Conservation (phyloP, 1,140 invertebrate genomes). For the Antheraea pernyi region DNA sequence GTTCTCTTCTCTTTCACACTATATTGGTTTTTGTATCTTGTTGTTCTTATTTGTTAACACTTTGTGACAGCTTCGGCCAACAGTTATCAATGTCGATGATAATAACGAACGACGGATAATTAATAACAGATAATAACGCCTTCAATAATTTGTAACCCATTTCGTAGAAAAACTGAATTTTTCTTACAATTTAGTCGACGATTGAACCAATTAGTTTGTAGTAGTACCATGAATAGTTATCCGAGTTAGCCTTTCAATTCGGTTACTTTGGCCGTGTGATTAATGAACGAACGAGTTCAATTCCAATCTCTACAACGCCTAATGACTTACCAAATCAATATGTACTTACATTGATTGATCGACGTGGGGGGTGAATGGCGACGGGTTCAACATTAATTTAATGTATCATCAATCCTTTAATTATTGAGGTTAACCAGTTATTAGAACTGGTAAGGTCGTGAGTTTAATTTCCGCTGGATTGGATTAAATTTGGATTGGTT, state of each 20-base stretch:
- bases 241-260: not conserved
- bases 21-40: no score
- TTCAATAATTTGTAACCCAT: no score
- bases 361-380: not conserved
- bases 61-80: no score
- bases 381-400: not conserved
- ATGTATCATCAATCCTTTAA: not conserved
- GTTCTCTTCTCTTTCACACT: no score
- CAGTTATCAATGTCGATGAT: no score
- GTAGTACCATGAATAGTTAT: no score
- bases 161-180: no score
- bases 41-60: no score
- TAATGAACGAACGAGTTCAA: not conserved
- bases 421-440: not conserved
- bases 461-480: not conserved
- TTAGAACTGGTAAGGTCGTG: not conserved
- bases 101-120: no score
- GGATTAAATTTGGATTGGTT: not conserved
- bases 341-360: conserved; percentile 4
- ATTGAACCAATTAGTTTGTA: not conserved
- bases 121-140: no score
- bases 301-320: not conserved
- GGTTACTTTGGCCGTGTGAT: not conserved
- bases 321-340: conserved; percentile 5
- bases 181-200: not conserved